phyloP scores from a whole-genome alignment of 2,113 vertebrate species.

The Centrocercus urophasianus region DNA sequence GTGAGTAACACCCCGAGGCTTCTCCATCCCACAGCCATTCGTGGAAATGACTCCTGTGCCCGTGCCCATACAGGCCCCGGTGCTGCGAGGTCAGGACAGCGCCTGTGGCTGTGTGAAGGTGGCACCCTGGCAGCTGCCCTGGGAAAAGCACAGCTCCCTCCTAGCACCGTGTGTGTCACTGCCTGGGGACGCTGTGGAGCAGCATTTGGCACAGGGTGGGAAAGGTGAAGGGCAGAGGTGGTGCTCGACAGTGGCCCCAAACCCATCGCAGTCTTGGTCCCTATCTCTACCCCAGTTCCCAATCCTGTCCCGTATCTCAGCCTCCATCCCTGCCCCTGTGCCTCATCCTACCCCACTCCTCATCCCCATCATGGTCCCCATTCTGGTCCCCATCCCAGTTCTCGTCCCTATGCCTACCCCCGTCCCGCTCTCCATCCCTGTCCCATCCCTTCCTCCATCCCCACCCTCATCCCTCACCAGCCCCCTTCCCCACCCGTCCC shows the following conservation, averaged over 20 bases:
- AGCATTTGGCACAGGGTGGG: not conserved
- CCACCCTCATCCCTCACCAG: accelerated
- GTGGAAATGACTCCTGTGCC: not conserved
- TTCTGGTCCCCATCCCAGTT: no score
- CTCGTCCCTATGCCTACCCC: no score
- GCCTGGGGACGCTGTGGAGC: not conserved
- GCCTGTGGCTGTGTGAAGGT: accelerated
- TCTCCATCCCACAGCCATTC: accelerated
- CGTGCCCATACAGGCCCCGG: not conserved
- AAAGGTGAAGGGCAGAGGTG: not conserved
- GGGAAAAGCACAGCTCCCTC: not conserved
- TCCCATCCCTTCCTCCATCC: no score
- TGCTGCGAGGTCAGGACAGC: accelerated
- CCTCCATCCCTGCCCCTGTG: no score
- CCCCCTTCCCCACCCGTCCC: no score
- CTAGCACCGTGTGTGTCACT: not conserved
- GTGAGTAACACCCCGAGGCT: not conserved
- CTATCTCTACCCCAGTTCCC: no score
- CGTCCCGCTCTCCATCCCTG: no score
- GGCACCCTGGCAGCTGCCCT: not conserved
- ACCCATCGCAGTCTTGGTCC: no score
- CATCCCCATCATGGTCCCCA: accelerated
- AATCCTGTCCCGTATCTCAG: no score
- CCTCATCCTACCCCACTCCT: no score
- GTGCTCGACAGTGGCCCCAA: accelerated